Percentiles rank a stretch among this genome's conserved stretches.
phyloP scores from a whole-genome alignment of 2,888 invertebrate species.

The Cartodere bifasciata region DNA sequence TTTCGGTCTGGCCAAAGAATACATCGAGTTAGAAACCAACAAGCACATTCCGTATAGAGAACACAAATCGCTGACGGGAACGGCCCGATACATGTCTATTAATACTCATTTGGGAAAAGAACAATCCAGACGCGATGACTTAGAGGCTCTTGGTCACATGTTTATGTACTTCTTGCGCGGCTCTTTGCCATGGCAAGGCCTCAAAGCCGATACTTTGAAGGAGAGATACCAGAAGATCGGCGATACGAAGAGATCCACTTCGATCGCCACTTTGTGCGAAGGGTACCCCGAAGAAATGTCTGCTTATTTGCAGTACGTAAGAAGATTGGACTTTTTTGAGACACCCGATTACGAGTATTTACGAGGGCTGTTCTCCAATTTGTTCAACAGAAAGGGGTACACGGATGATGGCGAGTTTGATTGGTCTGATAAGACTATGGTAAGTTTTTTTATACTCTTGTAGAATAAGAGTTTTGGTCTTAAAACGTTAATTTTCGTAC shows the following conservation, averaged over 20 bases:
- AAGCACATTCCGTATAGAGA: conserved; percentile 99
- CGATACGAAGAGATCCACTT: conserved; percentile 97
- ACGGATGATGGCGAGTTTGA: conserved; percentile 87
- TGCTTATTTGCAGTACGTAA: conserved; percentile 92
- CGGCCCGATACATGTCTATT: conserved; percentile 97
- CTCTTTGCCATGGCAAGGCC: conserved; percentile 98
- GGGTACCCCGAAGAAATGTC: conserved; percentile 93
- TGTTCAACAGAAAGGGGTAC: conserved; percentile 78
- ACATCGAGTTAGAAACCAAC: conserved; percentile 99
- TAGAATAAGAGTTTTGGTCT: too few species aligned
- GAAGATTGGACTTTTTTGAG: conserved; percentile 97
- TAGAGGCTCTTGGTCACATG: conserved; percentile 96
- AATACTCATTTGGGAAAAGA: conserved; percentile 99
- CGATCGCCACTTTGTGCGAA: conserved; percentile 86
- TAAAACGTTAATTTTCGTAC: too few species aligned
- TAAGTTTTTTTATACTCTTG: conserved; percentile 20
- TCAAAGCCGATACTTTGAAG: conserved; percentile 98
- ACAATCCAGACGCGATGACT: conserved; percentile 97
- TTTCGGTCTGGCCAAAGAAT: conserved; percentile 99
- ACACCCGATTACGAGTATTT: conserved; percentile 99
- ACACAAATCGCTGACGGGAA: conserved; percentile 99
- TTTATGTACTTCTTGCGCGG: conserved; percentile 99
- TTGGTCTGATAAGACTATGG: conserved; percentile 73
- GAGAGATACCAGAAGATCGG: conserved; percentile 99
- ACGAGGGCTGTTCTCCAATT: conserved; percentile 85